Evolutionary conservation across 1,140 invertebrate species (phyloP), one percentile per base, ranked within the genome.

Genomic region (Heliconius nattereri): DNA sequence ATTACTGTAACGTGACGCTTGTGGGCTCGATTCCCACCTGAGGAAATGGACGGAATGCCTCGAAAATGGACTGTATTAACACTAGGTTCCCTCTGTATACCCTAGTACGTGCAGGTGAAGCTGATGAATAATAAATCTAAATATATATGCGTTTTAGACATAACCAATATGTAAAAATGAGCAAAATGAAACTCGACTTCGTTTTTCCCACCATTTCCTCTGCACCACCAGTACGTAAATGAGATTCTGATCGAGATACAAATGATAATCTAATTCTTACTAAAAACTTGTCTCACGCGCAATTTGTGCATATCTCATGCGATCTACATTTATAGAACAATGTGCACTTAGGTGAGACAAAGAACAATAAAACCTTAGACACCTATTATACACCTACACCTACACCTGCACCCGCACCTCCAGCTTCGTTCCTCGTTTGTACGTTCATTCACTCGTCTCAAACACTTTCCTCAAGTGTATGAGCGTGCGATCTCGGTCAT

Each of bases 361-460:
- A 79, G 78, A 52, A 79, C 78, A 79, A 79, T 79, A 79, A 70
- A 52, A 75, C 57, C 37, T 37, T 76, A 29, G 40, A 66, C 57
- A 76, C 26, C 60, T 57, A 76, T 76, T 35, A 76, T 66, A 66
- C 54, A 49, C n/a, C 7, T 29, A 26, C 60, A 66, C 40, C 13
- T 16, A 45, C 40, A 16, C 40, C 40, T 45, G 5, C 5, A 52
- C 13, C 19, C 7, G 5, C 60, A 66, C 9, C 60, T 66, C 60
- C 60, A 66, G 26, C 26, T 66, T 70, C 74, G 57, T 76, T 76
- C 74, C 74, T 76, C 37, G 40, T 76, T 70, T 40, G 20, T 73
- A 40, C 74, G 78, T 80, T 80, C 78, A 80, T 80, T 80, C 79
- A 76, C 75, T 76, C 54, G 79, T 73, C 71, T 76, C 75, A 76